Conservation (phyloP, 2,113 vertebrate genomes). For the Strix uralensis region DNA sequence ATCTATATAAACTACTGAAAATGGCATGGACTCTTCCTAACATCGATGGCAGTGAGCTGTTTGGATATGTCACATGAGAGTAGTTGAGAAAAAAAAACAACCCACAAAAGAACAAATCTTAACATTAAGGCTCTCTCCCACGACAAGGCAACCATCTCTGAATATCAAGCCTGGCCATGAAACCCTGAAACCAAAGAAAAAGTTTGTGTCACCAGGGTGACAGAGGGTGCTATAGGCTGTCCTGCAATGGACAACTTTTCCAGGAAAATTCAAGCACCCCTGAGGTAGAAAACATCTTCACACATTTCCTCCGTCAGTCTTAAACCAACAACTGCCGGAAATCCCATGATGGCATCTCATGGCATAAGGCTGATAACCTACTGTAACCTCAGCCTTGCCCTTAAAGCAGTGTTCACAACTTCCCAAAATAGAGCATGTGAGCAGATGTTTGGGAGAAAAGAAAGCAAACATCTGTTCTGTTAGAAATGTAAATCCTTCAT, state of each 20-base stretch:
- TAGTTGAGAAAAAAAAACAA: fast-evolving
- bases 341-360: neutral
- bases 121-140: neutral
- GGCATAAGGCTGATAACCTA: neutral
- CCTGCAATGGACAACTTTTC: neutral
- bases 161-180: neutral
- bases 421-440: conserved; percentile 4
- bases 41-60: neutral
- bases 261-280: neutral
- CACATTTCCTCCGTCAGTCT: neutral
- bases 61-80: neutral
- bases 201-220: neutral
- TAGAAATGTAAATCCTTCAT: neutral
- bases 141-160: neutral
- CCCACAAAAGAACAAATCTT: neutral
- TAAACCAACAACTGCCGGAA: neutral
- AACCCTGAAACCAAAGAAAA: neutral
- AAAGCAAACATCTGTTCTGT: conserved; percentile 33
- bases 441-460: conserved; percentile 38
- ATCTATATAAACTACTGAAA: neutral
- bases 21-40: neutral
- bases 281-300: neutral
- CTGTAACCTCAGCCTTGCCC: neutral
- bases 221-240: neutral
- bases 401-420: neutral